Evolutionary conservation across 2,888 invertebrate genomes (phyloP), one percentile per base, ranked within the genome.

Genomic region (Calliscelio sp.): DNA sequence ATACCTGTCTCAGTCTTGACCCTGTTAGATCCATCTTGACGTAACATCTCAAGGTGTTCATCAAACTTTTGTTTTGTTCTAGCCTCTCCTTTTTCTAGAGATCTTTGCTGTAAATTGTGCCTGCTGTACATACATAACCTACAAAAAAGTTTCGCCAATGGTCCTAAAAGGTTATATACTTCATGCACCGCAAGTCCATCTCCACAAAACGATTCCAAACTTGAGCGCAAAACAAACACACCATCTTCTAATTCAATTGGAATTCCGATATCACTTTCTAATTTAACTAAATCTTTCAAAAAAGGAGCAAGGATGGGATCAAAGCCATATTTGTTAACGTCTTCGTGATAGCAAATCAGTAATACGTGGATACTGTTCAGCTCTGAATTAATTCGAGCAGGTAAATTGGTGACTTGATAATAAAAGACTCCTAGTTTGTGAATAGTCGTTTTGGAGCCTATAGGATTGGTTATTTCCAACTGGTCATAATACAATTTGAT

Each of bases 351-450:
- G 46, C 68, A 85, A 8, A 87, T 11, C 2, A 65, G 11, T 2
- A 87, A 68, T 46, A 82, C 57, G 38, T 87, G 86, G 6, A 86
- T 87, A 24, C 78, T 81, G 25, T 55, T 66, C 0, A 87, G 32
- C 14, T 85, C 74, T 35, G 87, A 88, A 65, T 85, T 86, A 53
- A 88, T 84, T 4, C 86, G 81, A 8, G 51, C 25, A 46, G 86
- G 86, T 16, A 86, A 49, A 38, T 87, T 88, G 7, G 55, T 16
- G 20, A 88, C 63, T 49, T 65, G 71, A 49, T 77, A 85, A 46
- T 85, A 84, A 32, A 86, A 86, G 25, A 73, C 70, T 11, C 83
- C 84, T 44, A 86, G 32, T 71, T 86, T 86, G 25, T 87, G 86
- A 0, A 87, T 55, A 16, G 59, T 49, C 3, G 84, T 86, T 55